Conservation (phyloP, 2,113 vertebrate genomes). For the Ramphastos sulfuratus region DNA sequence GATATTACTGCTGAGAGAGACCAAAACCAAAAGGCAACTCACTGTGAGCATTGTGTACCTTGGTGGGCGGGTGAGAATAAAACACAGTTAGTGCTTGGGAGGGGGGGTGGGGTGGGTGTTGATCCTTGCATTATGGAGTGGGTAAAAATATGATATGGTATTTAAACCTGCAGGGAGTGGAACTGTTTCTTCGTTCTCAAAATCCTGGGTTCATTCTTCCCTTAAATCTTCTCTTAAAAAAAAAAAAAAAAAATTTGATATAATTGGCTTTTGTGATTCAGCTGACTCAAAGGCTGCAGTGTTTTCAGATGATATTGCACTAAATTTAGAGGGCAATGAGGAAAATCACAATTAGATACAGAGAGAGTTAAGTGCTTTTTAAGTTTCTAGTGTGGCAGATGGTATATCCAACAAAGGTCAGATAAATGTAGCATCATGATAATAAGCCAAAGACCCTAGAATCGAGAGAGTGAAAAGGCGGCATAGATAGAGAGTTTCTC, state of each 20-base stretch:
- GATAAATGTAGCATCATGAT: not conserved
- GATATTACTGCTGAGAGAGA: slow-evolving; percentile 59
- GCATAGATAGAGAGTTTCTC: not conserved
- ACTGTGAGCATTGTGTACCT: slow-evolving; percentile 52
- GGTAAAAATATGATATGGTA: not conserved
- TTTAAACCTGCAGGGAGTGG: not conserved
- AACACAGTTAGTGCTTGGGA: not conserved
- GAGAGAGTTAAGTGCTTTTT: slow-evolving; percentile 28
- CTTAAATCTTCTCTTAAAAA: not conserved
- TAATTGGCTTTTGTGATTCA: slow-evolving; percentile 39
- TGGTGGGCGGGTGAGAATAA: not conserved
- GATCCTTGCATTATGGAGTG: not conserved
- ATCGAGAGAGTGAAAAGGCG: not conserved
- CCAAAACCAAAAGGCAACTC: slow-evolving; percentile 20
- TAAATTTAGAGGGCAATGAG: slow-evolving; percentile 29
- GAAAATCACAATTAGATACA: slow-evolving; percentile 46
- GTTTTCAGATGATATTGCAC: not conserved
- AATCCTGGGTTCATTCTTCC: not conserved
- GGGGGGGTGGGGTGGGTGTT: not conserved
- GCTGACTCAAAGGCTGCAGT: not conserved
- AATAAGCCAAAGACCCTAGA: not conserved
- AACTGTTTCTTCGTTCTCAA: not conserved
- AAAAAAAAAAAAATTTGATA: not conserved
- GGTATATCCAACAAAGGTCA: slow-evolving; percentile 34
- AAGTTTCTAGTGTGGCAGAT: slow-evolving; percentile 28